Evolutionary conservation across 2,888 invertebrate genomes (phyloP).

Genomic region (Diplolepis rosae): DNA sequence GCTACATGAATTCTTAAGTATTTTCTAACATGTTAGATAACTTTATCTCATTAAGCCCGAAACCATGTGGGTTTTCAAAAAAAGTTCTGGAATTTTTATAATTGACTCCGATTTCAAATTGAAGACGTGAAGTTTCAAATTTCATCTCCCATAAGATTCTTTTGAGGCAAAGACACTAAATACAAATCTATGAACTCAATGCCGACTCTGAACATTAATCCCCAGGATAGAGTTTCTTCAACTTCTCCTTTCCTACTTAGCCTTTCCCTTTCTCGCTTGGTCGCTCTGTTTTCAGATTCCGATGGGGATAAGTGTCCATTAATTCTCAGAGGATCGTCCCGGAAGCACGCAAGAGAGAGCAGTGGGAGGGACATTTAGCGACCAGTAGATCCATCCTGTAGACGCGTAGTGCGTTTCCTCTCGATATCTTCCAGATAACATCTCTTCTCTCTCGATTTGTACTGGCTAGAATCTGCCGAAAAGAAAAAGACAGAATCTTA

Average conservation of each 20-base stretch:
- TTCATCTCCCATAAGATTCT: neutral
- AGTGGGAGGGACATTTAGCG: constrained; percentile 39
- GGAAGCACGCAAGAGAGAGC: constrained; percentile 39
- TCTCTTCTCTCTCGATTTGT: constrained; percentile 39
- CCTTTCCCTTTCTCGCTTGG: constrained; percentile 15
- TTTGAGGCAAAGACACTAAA: neutral
- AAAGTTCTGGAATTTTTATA: too few species aligned
- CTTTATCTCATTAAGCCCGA: too few species aligned
- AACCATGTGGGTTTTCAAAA: too few species aligned
- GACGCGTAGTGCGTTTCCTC: constrained; percentile 48
- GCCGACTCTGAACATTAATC: constrained; percentile 9
- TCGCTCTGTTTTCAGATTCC: constrained; percentile 57
- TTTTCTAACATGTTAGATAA: too few species aligned
- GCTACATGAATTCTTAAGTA: too few species aligned
- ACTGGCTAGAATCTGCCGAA: neutral
- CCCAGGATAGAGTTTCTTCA: neutral
- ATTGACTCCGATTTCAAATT: neutral
- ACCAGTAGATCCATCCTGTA: constrained; percentile 42
- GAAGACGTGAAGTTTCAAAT: neutral
- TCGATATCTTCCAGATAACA: constrained; percentile 49
- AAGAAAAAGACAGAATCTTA: constrained; percentile 5
- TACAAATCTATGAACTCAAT: constrained; percentile 55
- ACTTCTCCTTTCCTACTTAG: neutral
- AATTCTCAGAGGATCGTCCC: constrained; percentile 59
- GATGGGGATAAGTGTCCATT: constrained; percentile 62